Evolutionary conservation across 2,113 vertebrate genomes (phyloP), one percentile per base, ranked within the genome.

Genomic region (Osmerus eperlanus): DNA sequence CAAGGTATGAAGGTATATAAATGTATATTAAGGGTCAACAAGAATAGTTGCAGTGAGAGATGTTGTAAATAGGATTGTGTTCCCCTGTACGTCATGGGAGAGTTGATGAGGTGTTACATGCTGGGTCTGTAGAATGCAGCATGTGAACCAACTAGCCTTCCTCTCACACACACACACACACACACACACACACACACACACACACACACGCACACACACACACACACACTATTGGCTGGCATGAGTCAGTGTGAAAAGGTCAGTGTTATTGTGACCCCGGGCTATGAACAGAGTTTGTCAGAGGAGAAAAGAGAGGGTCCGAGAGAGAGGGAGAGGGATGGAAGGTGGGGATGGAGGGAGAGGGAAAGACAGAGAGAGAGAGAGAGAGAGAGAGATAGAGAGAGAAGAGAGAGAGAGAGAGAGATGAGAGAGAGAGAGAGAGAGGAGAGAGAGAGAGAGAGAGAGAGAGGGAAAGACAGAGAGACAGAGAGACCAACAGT

Each of bases 201-300:
- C 56, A 0, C 56, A 19, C 56, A 3, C 3, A 11, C 56, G 6
- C 56, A 5, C 18, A 59, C 56, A 59, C 56, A 59, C n/a, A 59
- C 16, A 78, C 78, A 68, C 81, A 75, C 25, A 7, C 67, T 68
- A 74, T 83, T 84, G 78, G 84, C 75, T 81, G 69, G 71, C 75
- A 79, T 87, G 83, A 84, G 72, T 87, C 87, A 86, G 83, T 79
- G 84, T 62, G 81, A 73, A 85, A 85, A 51, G 64, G 18, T 65
- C n/a, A 65, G 32, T 65, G 64, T 65, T 65, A 21, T 65, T 65
- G 76, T 78, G 84, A 83, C 78, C 69, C n/a, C n/a, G n/a, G n/a
- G n/a, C 36, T 23, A 23, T 47, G 55, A 23, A 14, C 19, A 25
- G 59, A 25, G 23, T 61, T 21, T 32, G 29, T 23, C 29, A 79